Evolutionary conservation across 2,113 vertebrate genomes (phyloP), one percentile per base, ranked within the genome.

Genomic region (Hyperoodon ampullatus): DNA sequence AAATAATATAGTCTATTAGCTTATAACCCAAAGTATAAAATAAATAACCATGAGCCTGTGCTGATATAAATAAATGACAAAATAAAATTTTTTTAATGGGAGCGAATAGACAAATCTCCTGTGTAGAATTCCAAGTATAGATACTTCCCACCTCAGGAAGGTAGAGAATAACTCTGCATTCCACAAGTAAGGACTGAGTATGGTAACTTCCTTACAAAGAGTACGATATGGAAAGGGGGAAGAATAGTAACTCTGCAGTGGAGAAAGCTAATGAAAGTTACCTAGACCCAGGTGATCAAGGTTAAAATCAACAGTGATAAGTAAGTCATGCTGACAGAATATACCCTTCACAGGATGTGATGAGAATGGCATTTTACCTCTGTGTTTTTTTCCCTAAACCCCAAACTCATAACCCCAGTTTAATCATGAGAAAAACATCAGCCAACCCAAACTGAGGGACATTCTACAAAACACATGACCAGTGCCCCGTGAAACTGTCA

Each of bases 11-110:
- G 55, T 70, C 42, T 66, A 55, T 30, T 33, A 0, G 8, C n/a
- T 75, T 93, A 91, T 42, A 91, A 80, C 33, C 35, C 53, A 35
- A 93, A 80, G 58, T 44, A 80, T 88, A 68, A 71, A 90, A 84
- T 33, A 80, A 74, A 55, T 44, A 88, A 90, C 55, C 19, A 75
- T 26, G 50, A 96, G 7, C 42, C 15, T 3, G 68, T n/a, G 77
- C 12, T 42, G 12, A n/a, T 47, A 78, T 33, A 75, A 86, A 68
- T 66, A 72, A 90, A 71, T n/a, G 28, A 60, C 3, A 63, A 28
- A 78, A 44, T 47, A 74, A 1, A 68, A 66, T 93, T 82, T 92
- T 87, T 66, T 77, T 84, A 82, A 84, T 68, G 50, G 13, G 28
- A 28, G 39, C 66, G 44, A 87, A 81, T 0, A 95, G 63, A 74